These are phyloP conservation scores for Cygnus buccinator DNA, from an alignment of 2,113 vertebrate genomes.

Conservation along the genomic window DNA sequence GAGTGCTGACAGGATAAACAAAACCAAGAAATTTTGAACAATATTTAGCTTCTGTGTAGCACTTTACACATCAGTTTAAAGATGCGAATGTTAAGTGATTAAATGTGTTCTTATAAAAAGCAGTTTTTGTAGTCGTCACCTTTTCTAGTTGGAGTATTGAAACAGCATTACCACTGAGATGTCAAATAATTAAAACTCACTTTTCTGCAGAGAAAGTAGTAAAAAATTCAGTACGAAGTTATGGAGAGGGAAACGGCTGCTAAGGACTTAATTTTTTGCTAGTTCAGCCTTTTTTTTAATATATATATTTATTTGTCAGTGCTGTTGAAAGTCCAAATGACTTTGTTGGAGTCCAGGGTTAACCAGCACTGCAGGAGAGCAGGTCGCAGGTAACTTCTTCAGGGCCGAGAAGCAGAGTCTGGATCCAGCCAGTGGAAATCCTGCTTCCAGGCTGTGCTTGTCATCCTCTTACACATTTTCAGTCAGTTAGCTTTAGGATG, in stretches of 20 bases:
- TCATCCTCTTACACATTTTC: fast-evolving
- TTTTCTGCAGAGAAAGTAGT: background rate
- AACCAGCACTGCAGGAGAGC: background rate
- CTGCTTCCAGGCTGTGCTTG: background rate
- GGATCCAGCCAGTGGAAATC: background rate
- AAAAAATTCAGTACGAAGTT: background rate
- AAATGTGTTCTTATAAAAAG: background rate
- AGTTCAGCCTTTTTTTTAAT: background rate
- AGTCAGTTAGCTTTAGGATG: background rate
- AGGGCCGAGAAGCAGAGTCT: fast-evolving
- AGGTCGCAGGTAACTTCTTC: background rate
- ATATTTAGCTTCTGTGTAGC: background rate
- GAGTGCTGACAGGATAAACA: background rate
- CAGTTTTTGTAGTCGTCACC: background rate
- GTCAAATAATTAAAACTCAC: conserved; percentile 21
- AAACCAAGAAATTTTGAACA: background rate
- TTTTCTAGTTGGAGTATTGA: background rate
- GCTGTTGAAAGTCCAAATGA: background rate
- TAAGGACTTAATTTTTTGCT: background rate
- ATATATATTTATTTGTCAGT: background rate
- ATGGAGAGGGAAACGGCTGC: background rate
- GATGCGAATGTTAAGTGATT: background rate
- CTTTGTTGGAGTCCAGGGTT: background rate
- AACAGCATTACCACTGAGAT: fast-evolving
- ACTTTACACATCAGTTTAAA: background rate